Percentiles rank a stretch among this genome's conserved stretches.
Conservation (phyloP, 2,888 invertebrate genomes). For the Drosophila ezoana region DNA sequence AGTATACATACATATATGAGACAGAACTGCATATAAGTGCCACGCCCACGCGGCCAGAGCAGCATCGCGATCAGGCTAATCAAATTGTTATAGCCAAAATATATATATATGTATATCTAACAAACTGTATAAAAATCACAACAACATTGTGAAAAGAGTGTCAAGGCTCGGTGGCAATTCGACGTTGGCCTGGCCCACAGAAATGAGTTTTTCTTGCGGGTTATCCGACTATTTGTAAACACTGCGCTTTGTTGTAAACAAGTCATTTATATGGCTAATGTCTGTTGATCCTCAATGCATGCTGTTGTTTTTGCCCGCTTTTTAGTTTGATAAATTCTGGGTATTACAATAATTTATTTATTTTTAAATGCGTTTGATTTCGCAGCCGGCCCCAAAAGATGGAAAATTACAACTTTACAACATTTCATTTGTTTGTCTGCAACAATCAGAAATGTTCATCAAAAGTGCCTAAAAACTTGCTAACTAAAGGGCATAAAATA, state of each 20-base stretch:
- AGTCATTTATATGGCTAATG: constrained; percentile 58
- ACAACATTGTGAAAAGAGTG: constrained; percentile 62
- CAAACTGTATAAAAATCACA: constrained; percentile 27
- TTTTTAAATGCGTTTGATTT: constrained; percentile 60
- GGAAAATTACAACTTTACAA: constrained; percentile 11
- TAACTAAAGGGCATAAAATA: background rate
- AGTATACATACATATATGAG: constrained; percentile 10
- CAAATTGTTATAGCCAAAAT: constrained; percentile 38
- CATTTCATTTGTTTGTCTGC: constrained; percentile 11
- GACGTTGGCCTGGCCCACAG: constrained; percentile 42
- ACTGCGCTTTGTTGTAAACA: constrained; percentile 71
- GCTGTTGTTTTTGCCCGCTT: constrained; percentile 36
- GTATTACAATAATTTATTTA: constrained; percentile 74
- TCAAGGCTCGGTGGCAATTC: constrained; percentile 73
- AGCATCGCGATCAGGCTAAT: constrained; percentile 12
- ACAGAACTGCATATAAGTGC: constrained; percentile 42
- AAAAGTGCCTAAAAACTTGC: constrained; percentile 12
- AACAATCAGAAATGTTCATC: constrained; percentile 19
- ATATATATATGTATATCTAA: constrained; percentile 24
- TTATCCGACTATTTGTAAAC: constrained; percentile 71
- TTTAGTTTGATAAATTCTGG: constrained; percentile 66
- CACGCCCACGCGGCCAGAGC: constrained; percentile 34
- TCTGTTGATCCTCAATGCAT: constrained; percentile 25
- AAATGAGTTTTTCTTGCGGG: constrained; percentile 54
- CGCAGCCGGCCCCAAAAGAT: background rate